These are phyloP conservation scores for Myotis findleyi DNA, from an alignment of 2,797 vertebrate species.

Conservation along the genomic window DNA sequence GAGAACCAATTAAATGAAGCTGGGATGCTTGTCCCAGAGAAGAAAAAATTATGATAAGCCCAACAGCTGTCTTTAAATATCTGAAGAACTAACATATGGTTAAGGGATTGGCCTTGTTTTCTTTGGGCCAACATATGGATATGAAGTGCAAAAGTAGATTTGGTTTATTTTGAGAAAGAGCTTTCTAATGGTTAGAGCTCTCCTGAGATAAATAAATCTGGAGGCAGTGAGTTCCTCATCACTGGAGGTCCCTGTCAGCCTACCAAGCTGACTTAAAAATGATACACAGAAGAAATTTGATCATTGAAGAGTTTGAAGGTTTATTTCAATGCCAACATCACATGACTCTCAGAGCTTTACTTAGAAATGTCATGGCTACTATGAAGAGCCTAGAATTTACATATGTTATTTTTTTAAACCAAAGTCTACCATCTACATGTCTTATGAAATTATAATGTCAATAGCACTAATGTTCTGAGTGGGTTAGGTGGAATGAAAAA, in stretches of 20 bases:
- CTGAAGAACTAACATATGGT: not conserved
- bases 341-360: not conserved
- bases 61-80: constrained; percentile 20
- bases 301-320: not conserved
- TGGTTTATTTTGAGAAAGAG: not conserved
- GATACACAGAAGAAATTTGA: not conserved
- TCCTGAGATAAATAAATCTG: not conserved
- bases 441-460: not conserved
- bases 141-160: not conserved
- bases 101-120: not conserved
- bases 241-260: not conserved
- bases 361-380: not conserved
- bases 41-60: constrained; percentile 1
- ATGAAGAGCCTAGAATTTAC: not conserved
- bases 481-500: not conserved
- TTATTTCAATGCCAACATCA: not conserved
- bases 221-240: not conserved
- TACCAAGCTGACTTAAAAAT: not conserved
- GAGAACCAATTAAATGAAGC: not conserved
- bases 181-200: not conserved
- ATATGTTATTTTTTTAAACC: not conserved
- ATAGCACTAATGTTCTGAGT: not conserved
- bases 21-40: not conserved
- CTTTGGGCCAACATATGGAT: not conserved
- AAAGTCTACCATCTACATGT: not conserved